Conservation (phyloP, 1,140 invertebrate genomes). For the Ridgeia piscesae region DNA sequence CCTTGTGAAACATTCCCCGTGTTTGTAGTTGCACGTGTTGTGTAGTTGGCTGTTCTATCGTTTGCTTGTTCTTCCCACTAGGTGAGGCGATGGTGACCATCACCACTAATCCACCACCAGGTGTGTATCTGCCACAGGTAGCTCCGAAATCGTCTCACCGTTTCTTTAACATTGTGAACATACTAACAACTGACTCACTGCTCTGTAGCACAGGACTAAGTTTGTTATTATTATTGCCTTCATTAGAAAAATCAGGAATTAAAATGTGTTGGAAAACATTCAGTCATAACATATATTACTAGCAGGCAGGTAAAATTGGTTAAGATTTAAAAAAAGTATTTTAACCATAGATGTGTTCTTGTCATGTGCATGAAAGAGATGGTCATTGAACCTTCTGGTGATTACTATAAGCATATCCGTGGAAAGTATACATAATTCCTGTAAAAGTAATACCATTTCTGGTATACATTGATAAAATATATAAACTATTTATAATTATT, state of each 20-base stretch:
- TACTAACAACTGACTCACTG: not conserved
- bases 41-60: not conserved
- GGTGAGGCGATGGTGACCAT: not conserved
- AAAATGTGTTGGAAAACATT: not conserved
- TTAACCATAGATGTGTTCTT: not conserved
- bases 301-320: not conserved
- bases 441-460: not conserved
- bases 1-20: no score
- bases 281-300: not conserved
- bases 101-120: not conserved
- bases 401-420: not conserved
- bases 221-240: no score
- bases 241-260: not conserved
- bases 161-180: not conserved
- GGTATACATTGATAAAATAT: not conserved
- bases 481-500: not conserved
- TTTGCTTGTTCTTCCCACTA: not conserved
- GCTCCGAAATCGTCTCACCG: not conserved
- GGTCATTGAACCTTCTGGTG: not conserved
- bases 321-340: not conserved
- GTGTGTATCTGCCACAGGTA: not conserved
- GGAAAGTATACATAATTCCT: no score
- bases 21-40: not conserved
- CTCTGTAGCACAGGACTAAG: no score
- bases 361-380: not conserved